Evolutionary conservation across 2,113 vertebrate species (phyloP).

Genomic region (Pontoporia blainvillei): DNA sequence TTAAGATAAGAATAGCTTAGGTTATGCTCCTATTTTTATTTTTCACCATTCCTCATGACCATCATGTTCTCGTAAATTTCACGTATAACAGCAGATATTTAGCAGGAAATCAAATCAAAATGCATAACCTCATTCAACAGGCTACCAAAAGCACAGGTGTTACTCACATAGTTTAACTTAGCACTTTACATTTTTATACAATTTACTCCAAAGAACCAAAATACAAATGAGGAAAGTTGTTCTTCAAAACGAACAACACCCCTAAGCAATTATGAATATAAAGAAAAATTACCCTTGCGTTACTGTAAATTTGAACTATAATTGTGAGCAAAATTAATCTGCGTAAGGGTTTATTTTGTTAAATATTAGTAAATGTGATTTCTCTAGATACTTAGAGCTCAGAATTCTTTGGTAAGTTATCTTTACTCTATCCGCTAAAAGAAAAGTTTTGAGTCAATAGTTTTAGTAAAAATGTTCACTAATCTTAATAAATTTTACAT

Average conservation of each 20-base stretch:
- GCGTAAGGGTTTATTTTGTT: background rate
- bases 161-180: background rate
- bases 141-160: background rate
- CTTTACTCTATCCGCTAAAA: background rate
- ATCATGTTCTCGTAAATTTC: background rate
- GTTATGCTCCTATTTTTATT: background rate
- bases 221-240: background rate
- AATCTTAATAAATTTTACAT: background rate
- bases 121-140: background rate
- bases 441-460: background rate
- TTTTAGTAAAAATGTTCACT: background rate
- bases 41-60: background rate
- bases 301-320: background rate
- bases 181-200: background rate
- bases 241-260: background rate
- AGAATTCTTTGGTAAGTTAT: background rate
- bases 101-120: background rate
- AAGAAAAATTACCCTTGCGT: background rate
- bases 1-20: background rate
- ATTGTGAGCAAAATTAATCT: background rate
- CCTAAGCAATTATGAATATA: background rate
- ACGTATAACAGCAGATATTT: background rate
- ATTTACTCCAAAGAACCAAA: constrained; percentile 13
- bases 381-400: background rate
- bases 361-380: background rate